A percentile compares a stretch with the other conserved stretches of the same genome.
Conservation (phyloP, 2,888 invertebrate genomes). For the Abrostola tripartita region DNA sequence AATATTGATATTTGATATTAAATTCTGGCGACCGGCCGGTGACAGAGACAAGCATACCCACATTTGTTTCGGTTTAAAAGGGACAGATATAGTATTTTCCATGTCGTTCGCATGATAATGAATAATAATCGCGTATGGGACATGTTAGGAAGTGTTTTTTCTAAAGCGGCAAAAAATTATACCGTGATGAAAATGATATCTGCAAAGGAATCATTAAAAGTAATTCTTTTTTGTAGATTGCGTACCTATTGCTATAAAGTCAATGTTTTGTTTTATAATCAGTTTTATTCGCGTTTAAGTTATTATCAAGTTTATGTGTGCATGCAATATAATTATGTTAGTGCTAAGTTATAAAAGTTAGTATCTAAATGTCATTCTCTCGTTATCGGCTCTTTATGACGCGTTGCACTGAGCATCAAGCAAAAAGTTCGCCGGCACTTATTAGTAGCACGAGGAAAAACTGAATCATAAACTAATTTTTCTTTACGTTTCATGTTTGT, state of each 20-base stretch:
- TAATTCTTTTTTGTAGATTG: constrained; percentile 35
- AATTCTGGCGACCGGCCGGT: constrained; percentile 66
- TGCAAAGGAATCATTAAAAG: constrained; percentile 44
- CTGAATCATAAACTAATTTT: constrained; percentile 7
- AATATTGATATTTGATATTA: constrained; percentile 86
- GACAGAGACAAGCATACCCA: constrained; percentile 62
- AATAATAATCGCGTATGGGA: constrained; percentile 66
- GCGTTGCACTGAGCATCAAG: constrained; percentile 19
- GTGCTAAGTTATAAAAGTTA: constrained; percentile 24
- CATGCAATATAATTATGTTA: constrained; percentile 28
- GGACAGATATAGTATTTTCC: constrained; percentile 54
- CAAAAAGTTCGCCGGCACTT: constrained; percentile 11
- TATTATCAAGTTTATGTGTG: constrained; percentile 31
- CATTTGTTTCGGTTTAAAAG: constrained; percentile 46
- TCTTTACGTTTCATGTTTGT: constrained; percentile 14
- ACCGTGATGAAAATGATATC: constrained; percentile 39
- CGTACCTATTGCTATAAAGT: constrained; percentile 23
- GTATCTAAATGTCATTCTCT: constrained; percentile 32
- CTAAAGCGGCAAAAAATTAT: constrained; percentile 39
- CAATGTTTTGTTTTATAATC: constrained; percentile 14
- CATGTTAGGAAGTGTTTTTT: constrained; percentile 68
- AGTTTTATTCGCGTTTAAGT: constrained; percentile 24
- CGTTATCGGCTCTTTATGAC: constrained; percentile 26
- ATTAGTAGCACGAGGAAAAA: constrained; percentile 26
- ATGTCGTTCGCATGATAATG: constrained; percentile 69